phyloP scores from a whole-genome alignment of 2,113 vertebrate genomes.

The Coptodon bakossiorum region DNA sequence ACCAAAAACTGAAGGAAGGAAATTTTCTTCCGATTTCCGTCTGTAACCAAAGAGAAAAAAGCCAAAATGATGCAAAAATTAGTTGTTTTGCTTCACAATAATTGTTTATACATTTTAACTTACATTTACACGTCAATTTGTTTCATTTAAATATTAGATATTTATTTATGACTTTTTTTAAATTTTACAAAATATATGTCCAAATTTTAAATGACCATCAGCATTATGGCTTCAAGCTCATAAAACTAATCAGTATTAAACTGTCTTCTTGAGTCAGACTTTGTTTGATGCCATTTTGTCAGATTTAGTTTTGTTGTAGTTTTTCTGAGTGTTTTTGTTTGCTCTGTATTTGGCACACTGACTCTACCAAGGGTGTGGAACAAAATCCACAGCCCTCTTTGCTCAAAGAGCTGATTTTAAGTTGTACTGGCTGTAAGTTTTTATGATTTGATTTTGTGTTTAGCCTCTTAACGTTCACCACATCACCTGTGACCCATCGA shows the following conservation, averaged over 20 bases:
- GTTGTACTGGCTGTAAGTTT: accelerated
- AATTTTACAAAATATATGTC: background rate
- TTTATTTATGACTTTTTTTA: background rate
- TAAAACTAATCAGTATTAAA: background rate
- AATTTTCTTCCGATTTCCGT: accelerated
- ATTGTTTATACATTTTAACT: background rate
- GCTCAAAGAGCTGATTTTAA: background rate
- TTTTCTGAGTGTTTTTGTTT: accelerated
- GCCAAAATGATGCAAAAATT: background rate
- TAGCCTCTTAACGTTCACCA: background rate
- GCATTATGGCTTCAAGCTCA: accelerated
- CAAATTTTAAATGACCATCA: background rate
- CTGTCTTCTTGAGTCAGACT: accelerated
- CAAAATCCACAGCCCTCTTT: background rate
- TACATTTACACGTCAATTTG: accelerated
- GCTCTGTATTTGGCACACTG: background rate
- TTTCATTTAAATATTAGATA: background rate
- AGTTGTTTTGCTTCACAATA: background rate
- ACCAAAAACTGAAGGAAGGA: background rate
- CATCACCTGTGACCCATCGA: background rate
- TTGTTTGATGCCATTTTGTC: accelerated
- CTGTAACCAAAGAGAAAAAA: background rate
- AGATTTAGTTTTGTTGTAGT: background rate
- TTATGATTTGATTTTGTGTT: background rate
- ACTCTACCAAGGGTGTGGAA: background rate